Evolutionary conservation across 2,797 vertebrate genomes (phyloP).

Genomic region (Myiothlypis coronata): DNA sequence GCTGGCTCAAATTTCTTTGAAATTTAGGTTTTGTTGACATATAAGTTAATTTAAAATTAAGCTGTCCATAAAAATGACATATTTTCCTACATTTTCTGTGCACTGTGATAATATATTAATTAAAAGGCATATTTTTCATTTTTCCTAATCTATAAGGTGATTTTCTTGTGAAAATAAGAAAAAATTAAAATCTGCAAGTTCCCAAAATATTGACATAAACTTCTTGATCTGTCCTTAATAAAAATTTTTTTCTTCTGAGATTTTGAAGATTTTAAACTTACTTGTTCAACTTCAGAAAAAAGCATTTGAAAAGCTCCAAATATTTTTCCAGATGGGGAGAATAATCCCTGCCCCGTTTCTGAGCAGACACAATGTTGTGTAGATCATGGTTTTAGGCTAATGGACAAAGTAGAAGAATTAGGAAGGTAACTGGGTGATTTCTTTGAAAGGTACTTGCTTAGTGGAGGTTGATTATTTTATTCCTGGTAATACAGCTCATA

Average conservation of each 20-base stretch:
- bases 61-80: background rate
- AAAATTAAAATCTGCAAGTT: background rate
- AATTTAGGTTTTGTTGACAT: background rate
- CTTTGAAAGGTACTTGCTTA: background rate
- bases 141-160: background rate
- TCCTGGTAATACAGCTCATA: background rate
- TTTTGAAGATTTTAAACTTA: background rate
- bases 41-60: background rate
- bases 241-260: background rate
- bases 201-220: background rate
- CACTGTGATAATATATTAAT: background rate
- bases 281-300: background rate
- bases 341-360: background rate
- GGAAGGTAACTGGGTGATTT: background rate
- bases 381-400: background rate
- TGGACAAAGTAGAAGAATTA: background rate
- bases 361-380: accelerated
- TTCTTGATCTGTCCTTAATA: background rate
- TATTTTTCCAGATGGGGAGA: background rate
- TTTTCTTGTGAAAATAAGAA: background rate
- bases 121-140: background rate
- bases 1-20: background rate
- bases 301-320: background rate
- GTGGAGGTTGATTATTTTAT: background rate
- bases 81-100: background rate